Percentiles rank a stretch among this genome's conserved stretches.
Evolutionary conservation across 2,797 vertebrate species (phyloP).

Genomic region (Sebastes hopkinsi): DNA sequence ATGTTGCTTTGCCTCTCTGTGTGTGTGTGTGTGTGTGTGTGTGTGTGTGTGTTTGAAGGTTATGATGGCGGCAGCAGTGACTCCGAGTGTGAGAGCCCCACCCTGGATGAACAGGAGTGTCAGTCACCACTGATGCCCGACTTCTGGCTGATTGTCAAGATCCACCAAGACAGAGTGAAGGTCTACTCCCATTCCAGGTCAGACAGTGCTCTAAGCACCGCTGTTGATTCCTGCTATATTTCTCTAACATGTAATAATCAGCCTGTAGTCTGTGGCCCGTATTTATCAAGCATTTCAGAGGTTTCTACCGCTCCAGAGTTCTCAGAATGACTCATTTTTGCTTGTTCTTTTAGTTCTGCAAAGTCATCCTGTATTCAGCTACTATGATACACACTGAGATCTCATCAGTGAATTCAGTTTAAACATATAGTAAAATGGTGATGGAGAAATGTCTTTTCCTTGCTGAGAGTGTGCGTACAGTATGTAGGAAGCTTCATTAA

Average conservation of each 20-base stretch:
- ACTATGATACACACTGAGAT: background rate
- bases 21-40: too few relatives aligned
- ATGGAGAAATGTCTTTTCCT: background rate
- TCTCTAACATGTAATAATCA: background rate
- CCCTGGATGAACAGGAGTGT: constrained; percentile 86
- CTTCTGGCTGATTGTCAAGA: constrained; percentile 95
- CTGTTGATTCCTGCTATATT: background rate
- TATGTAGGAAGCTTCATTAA: background rate
- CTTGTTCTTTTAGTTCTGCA: background rate
- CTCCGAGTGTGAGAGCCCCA: constrained; percentile 92
- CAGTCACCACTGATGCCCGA: constrained; percentile 89
- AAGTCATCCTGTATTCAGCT: background rate
- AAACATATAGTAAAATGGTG: background rate
- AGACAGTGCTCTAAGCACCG: background rate
- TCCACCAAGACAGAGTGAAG: constrained; percentile 94
- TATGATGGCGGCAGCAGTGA: constrained; percentile 97
- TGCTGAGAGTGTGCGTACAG: background rate
- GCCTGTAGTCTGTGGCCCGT: background rate
- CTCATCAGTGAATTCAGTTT: background rate
- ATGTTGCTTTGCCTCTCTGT: background rate
- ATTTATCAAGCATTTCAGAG: background rate
- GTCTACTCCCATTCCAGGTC: constrained; percentile 96
- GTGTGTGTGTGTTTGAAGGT: constrained; percentile 73
- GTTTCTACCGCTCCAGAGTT: background rate
- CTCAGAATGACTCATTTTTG: background rate